Conservation (phyloP, 2,797 vertebrate genomes). For the Myoxocephalus aenaeus region DNA sequence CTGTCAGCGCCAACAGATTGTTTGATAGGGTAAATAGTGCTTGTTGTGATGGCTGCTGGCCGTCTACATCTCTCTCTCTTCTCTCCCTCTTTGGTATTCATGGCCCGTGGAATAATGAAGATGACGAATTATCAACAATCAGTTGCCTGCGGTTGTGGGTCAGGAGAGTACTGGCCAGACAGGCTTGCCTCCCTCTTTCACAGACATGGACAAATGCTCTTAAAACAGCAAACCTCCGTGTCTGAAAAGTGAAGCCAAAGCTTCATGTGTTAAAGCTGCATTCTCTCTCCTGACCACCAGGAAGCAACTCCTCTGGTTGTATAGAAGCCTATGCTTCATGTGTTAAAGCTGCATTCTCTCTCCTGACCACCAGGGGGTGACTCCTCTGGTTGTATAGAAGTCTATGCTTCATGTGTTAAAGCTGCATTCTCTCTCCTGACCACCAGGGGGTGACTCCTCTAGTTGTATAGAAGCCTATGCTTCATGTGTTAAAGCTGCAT, state of each 20-base stretch:
- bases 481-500: not conserved
- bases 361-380: too few species aligned
- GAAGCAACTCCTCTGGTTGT: too few species aligned
- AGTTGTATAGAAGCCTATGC: not conserved
- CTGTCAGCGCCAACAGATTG: slow-evolving; percentile 79
- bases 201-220: slow-evolving; percentile 22
- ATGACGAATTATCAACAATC: slow-evolving; percentile 71
- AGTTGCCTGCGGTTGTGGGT: slow-evolving; percentile 46
- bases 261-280: too few species aligned
- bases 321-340: too few species aligned
- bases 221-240: not conserved
- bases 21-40: slow-evolving; percentile 78
- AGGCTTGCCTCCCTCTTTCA: slow-evolving; percentile 44
- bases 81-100: slow-evolving; percentile 73
- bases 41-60: slow-evolving; percentile 73
- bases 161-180: slow-evolving; percentile 23
- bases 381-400: too few species aligned
- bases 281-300: too few species aligned
- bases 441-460: too few species aligned
- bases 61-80: slow-evolving; percentile 46
- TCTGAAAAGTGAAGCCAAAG: too few species aligned
- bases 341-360: too few species aligned
- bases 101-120: slow-evolving; percentile 72
- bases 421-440: too few species aligned
- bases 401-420: too few species aligned